phyloP scores from a whole-genome alignment of 2,797 vertebrate species.

The Lithobates pipiens region DNA sequence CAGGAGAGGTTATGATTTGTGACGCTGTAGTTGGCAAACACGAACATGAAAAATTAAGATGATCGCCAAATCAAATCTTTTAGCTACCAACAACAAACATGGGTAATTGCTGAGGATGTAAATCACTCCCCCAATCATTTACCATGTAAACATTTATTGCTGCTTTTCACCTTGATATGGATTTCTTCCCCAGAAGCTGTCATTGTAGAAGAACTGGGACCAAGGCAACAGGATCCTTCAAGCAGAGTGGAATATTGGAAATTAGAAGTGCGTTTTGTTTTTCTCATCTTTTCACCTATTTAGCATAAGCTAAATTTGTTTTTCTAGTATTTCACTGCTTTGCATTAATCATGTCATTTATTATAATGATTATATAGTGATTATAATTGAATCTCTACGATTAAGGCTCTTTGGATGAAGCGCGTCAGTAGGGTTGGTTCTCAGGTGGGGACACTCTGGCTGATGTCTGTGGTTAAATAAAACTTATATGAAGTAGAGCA shows the following conservation, averaged over 20 bases:
- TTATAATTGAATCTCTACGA: too few species aligned
- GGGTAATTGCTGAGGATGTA: not conserved
- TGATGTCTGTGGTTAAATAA: too few species aligned
- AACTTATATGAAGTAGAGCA: too few species aligned
- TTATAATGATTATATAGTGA: too few species aligned
- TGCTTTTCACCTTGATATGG: not conserved
- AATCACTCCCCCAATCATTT: not conserved
- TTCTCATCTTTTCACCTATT: not conserved
- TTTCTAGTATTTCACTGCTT: not conserved
- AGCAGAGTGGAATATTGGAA: not conserved
- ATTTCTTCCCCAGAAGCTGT: not conserved
- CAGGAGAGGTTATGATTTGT: conserved; percentile 6
- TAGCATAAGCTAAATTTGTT: not conserved
- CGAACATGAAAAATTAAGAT: not conserved
- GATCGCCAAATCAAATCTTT: not conserved
- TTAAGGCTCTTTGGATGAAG: too few species aligned
- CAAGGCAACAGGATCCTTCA: not conserved
- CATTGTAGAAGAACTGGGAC: not conserved
- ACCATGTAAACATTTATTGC: not conserved
- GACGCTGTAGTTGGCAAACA: not conserved
- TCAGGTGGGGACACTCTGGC: too few species aligned
- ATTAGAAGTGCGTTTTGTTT: not conserved
- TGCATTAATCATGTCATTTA: not conserved
- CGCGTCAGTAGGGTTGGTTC: too few species aligned
- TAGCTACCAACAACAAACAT: not conserved